Conservation (phyloP, 2,797 vertebrate genomes). For the Xenentodon cancila region DNA sequence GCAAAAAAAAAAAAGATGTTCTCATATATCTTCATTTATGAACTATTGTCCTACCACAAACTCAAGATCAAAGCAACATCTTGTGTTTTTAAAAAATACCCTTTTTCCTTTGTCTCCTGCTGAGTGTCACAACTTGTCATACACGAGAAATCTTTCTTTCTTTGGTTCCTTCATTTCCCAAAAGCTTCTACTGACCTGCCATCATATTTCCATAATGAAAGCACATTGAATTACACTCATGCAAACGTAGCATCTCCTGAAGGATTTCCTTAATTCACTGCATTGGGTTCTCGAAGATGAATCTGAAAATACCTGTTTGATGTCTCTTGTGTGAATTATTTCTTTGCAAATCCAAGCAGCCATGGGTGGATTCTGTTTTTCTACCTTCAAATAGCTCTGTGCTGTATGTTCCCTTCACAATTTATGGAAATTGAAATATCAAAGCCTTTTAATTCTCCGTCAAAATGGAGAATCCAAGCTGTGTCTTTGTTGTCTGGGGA, state of each 20-base stretch:
- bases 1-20: too few species aligned
- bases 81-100: background rate
- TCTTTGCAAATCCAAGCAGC: constrained; percentile 56
- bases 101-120: constrained; percentile 1
- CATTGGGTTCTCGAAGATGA: constrained; percentile 29
- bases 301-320: constrained; percentile 52
- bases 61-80: background rate
- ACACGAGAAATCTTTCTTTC: constrained; percentile 20
- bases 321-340: constrained; percentile 46
- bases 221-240: constrained; percentile 26
- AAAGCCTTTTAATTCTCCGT: constrained; percentile 69
- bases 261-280: constrained; percentile 43
- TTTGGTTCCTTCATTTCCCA: constrained; percentile 9
- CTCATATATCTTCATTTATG: too few species aligned
- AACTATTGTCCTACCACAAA: background rate
- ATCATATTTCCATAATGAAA: constrained; percentile 29
- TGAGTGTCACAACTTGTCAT: background rate
- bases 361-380: constrained; percentile 55
- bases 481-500: constrained; percentile 53
- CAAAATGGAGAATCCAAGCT: constrained; percentile 46
- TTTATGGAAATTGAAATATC: constrained; percentile 78
- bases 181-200: constrained; percentile 28
- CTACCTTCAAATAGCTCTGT: constrained; percentile 64
- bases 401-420: constrained; percentile 54
- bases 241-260: constrained; percentile 24